Conservation (phyloP, 2,797 vertebrate genomes). For the Microhierax caerulescens region DNA sequence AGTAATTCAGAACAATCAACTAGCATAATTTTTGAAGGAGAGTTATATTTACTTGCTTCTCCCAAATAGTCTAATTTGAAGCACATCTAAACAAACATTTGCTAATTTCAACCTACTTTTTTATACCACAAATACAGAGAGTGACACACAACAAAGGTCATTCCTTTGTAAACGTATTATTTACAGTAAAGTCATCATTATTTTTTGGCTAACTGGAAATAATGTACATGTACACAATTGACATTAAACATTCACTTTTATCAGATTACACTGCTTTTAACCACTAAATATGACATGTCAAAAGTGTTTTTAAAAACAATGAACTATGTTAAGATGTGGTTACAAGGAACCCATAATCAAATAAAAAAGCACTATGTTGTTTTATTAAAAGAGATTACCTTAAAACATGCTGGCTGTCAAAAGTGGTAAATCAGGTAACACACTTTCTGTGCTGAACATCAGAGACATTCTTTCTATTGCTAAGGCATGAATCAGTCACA, state of each 20-base stretch:
- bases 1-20: background rate
- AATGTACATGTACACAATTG: rapidly evolving
- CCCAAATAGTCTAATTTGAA: background rate
- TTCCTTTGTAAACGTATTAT: background rate
- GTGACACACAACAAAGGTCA: rapidly evolving
- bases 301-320: background rate
- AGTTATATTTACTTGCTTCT: background rate
- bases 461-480: background rate
- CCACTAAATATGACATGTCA: background rate
- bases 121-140: background rate
- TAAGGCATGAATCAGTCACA: background rate
- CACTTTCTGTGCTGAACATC: background rate
- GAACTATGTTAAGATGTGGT: background rate
- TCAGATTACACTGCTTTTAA: background rate
- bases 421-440: background rate
- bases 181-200: background rate
- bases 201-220: background rate
- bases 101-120: background rate
- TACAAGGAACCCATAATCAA: background rate
- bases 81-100: background rate
- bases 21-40: background rate
- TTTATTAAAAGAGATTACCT: background rate
- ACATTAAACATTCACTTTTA: background rate
- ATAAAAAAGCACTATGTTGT: background rate
- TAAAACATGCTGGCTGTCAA: background rate